These are phyloP conservation scores for Bettongia penicillata DNA, from an alignment of 2,113 vertebrate species.

Conservation along the genomic window DNA sequence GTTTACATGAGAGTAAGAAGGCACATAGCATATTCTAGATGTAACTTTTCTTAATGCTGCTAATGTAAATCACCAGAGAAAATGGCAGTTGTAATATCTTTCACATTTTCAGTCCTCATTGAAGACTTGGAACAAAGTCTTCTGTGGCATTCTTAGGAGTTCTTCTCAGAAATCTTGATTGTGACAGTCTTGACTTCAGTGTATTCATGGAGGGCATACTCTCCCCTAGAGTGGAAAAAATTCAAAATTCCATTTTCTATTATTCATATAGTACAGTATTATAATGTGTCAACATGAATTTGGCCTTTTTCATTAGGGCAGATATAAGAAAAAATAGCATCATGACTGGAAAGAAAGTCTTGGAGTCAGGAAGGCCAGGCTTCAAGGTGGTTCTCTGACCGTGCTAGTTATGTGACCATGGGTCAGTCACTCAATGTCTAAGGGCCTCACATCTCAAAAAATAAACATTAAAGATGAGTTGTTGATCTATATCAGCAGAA, in stretches of 20 bases:
- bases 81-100: conserved; percentile 28
- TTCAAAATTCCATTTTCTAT: not conserved
- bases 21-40: not conserved
- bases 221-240: conserved; percentile 84
- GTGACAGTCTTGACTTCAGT: conserved; percentile 93
- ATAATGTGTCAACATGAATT: conserved; percentile 29
- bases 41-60: conserved; percentile 8
- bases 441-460: not conserved
- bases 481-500: not conserved
- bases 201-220: conserved; percentile 92
- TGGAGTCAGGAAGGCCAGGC: not conserved
- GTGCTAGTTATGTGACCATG: not conserved
- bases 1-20: not conserved
- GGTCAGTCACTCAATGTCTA: not conserved
- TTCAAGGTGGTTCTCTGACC: not conserved
- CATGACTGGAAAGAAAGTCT: not conserved
- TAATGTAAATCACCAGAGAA: conserved; percentile 57
- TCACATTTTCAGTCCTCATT: conserved; percentile 15
- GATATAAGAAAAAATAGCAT: not conserved
- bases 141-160: conserved; percentile 83
- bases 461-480: not conserved
- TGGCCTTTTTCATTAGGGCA: conserved; percentile 35
- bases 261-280: conserved; percentile 33
- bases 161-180: conserved; percentile 92
- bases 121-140: conserved; percentile 13